These are phyloP conservation scores for Taeniopygia guttata DNA, from an alignment of 2,797 vertebrate genomes.

Conservation along the genomic window DNA sequence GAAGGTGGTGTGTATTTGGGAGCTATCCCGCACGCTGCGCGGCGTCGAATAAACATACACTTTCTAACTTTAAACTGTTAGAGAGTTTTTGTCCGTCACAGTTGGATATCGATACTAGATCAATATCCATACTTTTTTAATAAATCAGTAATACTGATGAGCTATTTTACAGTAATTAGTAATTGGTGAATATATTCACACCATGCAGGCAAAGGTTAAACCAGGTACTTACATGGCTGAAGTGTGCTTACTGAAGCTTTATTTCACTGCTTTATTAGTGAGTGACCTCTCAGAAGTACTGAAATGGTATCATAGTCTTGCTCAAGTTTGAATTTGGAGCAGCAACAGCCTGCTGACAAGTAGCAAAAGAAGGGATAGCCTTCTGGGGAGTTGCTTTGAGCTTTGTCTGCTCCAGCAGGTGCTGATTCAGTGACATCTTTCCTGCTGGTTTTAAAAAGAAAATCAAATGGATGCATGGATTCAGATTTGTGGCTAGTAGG, in stretches of 20 bases:
- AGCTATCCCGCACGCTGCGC: too few relatives aligned
- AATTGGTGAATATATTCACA: not conserved
- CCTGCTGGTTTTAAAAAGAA: not conserved
- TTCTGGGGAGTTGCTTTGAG: not conserved
- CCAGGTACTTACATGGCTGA: rapidly evolving
- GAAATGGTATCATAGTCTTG: not conserved
- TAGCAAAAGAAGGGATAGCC: not conserved
- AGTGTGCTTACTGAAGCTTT: not conserved
- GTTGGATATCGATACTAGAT: too few relatives aligned
- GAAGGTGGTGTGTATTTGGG: too few relatives aligned
- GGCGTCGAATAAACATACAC: too few relatives aligned
- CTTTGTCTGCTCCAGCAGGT: not conserved
- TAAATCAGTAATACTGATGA: not conserved
- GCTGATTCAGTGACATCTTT: not conserved
- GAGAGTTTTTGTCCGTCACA: too few relatives aligned
- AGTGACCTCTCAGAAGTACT: not conserved
- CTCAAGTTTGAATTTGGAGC: not conserved
- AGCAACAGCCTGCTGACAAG: not conserved
- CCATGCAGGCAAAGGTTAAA: not conserved
- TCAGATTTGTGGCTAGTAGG: not conserved
- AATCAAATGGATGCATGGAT: not conserved
- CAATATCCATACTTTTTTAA: too few relatives aligned
- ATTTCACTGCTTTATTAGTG: not conserved
- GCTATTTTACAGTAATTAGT: not conserved
- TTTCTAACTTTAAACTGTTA: too few relatives aligned